Percentiles rank a stretch among this genome's conserved stretches.
Conservation (phyloP, 2,797 vertebrate species). For the Danio tinwini region DNA sequence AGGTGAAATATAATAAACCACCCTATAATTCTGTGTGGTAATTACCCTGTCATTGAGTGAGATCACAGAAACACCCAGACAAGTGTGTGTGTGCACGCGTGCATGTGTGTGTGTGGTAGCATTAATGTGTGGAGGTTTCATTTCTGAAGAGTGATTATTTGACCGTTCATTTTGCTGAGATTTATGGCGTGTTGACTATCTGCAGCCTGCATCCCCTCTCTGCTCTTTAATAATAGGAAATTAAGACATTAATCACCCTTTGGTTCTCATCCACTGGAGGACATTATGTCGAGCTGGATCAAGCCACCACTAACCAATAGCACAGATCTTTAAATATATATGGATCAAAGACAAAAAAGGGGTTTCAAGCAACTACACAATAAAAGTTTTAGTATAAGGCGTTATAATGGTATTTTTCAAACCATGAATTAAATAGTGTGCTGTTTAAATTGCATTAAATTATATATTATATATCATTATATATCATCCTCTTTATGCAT, state of each 20-base stretch:
- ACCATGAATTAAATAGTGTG: too few species aligned
- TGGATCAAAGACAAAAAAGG: too few species aligned
- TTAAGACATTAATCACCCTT: slow-evolving; percentile 98
- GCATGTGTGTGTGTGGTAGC: slow-evolving; percentile 81
- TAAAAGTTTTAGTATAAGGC: too few species aligned
- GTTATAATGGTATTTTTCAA: too few species aligned
- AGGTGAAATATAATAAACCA: slow-evolving; percentile 26
- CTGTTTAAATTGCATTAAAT: too few species aligned
- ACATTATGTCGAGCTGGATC: slow-evolving; percentile 22
- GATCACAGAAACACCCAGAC: slow-evolving; percentile 19
- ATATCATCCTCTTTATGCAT: too few species aligned
- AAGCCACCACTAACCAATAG: slow-evolving; percentile 18
- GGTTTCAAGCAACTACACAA: too few species aligned
- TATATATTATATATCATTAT: too few species aligned
- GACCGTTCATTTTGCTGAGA: slow-evolving; percentile 97
- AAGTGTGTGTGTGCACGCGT: slow-evolving; percentile 36
- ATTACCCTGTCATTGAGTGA: slow-evolving; percentile 45
- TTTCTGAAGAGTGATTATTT: slow-evolving; percentile 98
- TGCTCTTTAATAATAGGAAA: slow-evolving; percentile 98
- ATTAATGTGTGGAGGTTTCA: slow-evolving; percentile 96
- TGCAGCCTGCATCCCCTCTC: slow-evolving; percentile 93
- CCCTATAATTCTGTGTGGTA: slow-evolving; percentile 38
- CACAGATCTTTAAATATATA: background rate
- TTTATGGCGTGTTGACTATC: slow-evolving; percentile 95
- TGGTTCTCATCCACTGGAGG: slow-evolving; percentile 86